Conservation (phyloP, 2,797 vertebrate species). For the Cheirogaleus major region DNA sequence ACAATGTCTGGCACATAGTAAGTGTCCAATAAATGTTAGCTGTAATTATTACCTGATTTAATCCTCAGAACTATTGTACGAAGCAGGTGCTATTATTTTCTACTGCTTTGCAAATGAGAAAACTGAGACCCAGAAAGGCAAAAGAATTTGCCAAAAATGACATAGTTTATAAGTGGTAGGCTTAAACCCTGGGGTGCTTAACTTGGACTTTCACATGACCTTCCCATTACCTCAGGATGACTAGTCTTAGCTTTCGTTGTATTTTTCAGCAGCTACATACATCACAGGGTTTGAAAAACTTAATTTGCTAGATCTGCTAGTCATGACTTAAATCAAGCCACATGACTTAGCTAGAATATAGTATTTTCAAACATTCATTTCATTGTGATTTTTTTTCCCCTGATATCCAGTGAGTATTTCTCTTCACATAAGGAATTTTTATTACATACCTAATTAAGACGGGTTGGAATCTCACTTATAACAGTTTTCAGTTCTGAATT, state of each 20-base stretch:
- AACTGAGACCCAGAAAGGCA: not conserved
- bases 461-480: slow-evolving; percentile 71
- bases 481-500: slow-evolving; percentile 73
- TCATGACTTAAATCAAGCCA: slow-evolving; percentile 8
- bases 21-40: not conserved
- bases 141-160: not conserved
- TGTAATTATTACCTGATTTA: not conserved
- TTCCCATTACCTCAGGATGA: not conserved
- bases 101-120: not conserved
- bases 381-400: not conserved
- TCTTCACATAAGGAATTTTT: slow-evolving; percentile 54
- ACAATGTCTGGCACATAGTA: not conserved
- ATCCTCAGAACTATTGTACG: not conserved
- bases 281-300: not conserved
- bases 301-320: not conserved
- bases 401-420: not conserved
- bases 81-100: not conserved
- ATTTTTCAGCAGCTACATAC: slow-evolving; percentile 30
- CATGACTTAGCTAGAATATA: not conserved
- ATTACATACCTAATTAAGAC: slow-evolving; percentile 78
- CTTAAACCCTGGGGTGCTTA: not conserved
- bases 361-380: slow-evolving; percentile 38
- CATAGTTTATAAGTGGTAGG: not conserved
- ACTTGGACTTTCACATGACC: not conserved
- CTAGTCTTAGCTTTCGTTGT: not conserved